These are phyloP conservation scores for Yponomeuta cagnagella DNA, from an alignment of 2,888 invertebrate species.

Conservation along the genomic window DNA sequence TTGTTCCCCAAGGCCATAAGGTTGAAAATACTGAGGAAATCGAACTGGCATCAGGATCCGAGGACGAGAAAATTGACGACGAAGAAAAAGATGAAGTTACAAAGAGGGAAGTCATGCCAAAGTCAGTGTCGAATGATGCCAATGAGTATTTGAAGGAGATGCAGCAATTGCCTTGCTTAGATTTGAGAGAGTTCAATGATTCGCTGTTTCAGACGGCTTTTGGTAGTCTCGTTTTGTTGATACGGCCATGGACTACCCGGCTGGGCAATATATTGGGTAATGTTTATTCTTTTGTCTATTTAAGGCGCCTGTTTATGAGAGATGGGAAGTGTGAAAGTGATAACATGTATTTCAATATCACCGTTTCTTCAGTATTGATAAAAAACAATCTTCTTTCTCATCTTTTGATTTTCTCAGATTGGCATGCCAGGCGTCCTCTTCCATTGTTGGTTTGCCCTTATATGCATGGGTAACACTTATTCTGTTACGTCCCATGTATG, in stretches of 20 bases:
- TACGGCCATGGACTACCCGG: constrained; percentile 55
- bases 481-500: too few species aligned
- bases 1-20: constrained; percentile 39
- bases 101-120: constrained; percentile 1
- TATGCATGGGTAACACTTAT: too few species aligned
- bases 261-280: constrained; percentile 53
- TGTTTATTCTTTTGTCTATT: constrained; percentile 17
- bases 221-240: constrained; percentile 51
- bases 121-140: constrained; percentile 17
- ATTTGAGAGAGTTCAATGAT: constrained; percentile 39
- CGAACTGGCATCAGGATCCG: neutral
- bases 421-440: too few species aligned
- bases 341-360: too few species aligned
- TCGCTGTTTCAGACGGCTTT: constrained; percentile 50
- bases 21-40: constrained; percentile 13
- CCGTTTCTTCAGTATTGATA: too few species aligned
- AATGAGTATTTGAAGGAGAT: constrained; percentile 47
- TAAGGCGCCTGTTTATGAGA: too few species aligned
- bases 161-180: constrained; percentile 38
- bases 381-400: too few species aligned
- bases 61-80: neutral
- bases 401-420: too few species aligned
- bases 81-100: neutral
- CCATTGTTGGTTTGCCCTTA: too few species aligned
- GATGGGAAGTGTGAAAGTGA: too few species aligned